Evolutionary conservation across 2,797 vertebrate species (phyloP).

Genomic region (Takifugu ocellatus): DNA sequence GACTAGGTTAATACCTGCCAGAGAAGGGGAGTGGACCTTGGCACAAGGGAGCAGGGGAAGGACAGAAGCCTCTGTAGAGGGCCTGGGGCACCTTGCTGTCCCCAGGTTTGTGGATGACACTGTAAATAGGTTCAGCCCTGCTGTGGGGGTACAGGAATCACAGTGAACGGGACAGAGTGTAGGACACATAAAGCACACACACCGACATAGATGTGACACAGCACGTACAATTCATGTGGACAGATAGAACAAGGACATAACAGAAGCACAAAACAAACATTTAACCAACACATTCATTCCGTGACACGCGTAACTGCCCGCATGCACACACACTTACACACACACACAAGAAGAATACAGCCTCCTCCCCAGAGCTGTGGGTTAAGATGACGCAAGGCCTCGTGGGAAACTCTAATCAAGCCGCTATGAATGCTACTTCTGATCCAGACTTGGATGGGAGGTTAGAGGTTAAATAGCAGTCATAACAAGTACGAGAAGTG

Average conservation of each 20-base stretch:
- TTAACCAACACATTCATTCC: constrained; percentile 33
- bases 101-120: constrained; percentile 84
- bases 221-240: constrained; percentile 67
- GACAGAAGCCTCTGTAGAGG: constrained; percentile 78
- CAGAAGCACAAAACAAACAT: constrained; percentile 44
- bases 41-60: constrained; percentile 77
- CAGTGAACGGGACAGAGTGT: constrained; percentile 77
- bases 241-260: constrained; percentile 66
- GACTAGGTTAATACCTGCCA: constrained; percentile 82
- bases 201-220: constrained; percentile 69
- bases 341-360: constrained; percentile 37
- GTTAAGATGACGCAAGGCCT: constrained; percentile 66
- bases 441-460: constrained; percentile 61
- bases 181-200: constrained; percentile 69
- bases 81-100: constrained; percentile 77
- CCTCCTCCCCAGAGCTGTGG: constrained; percentile 51
- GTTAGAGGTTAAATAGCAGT: constrained; percentile 60
- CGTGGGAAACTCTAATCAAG: constrained; percentile 54
- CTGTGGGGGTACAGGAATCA: constrained; percentile 82
- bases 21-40: constrained; percentile 79
- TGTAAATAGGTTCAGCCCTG: constrained; percentile 83
- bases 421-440: constrained; percentile 55
- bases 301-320: constrained; percentile 22
- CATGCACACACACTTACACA: constrained; percentile 31
- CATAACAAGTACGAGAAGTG: constrained; percentile 54